These are phyloP conservation scores for Leptinotarsa juncta DNA, from an alignment of 2,888 invertebrate species.

Conservation along the genomic window DNA sequence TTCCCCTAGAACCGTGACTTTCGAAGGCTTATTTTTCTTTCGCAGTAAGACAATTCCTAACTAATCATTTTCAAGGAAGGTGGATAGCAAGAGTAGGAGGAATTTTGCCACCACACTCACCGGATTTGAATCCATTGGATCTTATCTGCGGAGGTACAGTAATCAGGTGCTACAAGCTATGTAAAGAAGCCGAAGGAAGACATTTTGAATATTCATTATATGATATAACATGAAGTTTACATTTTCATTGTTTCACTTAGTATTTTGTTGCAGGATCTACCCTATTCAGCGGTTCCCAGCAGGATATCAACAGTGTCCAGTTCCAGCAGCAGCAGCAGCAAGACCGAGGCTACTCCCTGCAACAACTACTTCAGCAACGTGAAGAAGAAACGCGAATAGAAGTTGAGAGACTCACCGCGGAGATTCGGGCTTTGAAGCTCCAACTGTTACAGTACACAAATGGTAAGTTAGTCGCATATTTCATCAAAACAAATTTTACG, in stretches of 20 bases:
- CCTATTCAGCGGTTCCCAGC: conserved; percentile 49
- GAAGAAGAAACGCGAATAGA: conserved; percentile 73
- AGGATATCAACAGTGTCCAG: conserved; percentile 42
- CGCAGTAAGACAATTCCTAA: too few relatives aligned
- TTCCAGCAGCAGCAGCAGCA: conserved; percentile 36
- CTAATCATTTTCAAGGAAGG: neutral
- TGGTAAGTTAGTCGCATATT: conserved; percentile 56
- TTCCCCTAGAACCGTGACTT: too few relatives aligned
- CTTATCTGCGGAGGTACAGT: too few relatives aligned
- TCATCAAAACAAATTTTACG: too few relatives aligned
- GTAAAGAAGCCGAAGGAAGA: too few relatives aligned
- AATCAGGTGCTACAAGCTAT: too few relatives aligned
- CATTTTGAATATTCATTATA: too few relatives aligned
- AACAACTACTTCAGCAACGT: conserved; percentile 69
- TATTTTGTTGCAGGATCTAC: conserved; percentile 57
- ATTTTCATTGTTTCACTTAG: neutral
- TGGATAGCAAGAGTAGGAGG: neutral
- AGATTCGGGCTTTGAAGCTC: conserved; percentile 72
- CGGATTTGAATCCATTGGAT: too few relatives aligned
- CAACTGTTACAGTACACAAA: conserved; percentile 71
- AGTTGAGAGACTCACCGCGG: conserved; percentile 72
- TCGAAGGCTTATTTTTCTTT: too few relatives aligned
- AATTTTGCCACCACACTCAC: too few relatives aligned
- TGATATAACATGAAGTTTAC: too few relatives aligned
- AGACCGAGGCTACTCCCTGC: conserved; percentile 64